phyloP scores from a whole-genome alignment of 1,140 invertebrate genomes.

The Parasteatoda tepidariorum region DNA sequence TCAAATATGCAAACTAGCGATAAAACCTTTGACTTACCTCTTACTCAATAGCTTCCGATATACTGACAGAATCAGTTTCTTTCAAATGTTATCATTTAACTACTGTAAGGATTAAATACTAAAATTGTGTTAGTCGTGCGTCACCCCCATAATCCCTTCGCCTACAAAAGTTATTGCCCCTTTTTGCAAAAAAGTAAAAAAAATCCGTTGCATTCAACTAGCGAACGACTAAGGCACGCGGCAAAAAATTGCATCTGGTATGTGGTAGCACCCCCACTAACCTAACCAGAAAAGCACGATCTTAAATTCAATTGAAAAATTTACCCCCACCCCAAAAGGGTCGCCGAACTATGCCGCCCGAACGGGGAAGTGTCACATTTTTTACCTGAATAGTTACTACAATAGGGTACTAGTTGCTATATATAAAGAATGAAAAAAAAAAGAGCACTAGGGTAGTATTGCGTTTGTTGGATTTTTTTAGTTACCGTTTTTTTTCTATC shows the following conservation, averaged over 20 bases:
- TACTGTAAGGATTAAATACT: slow-evolving; percentile 10
- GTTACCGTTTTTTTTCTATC: slow-evolving; percentile 3
- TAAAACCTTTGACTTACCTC: neutral
- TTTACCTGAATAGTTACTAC: slow-evolving; percentile 39
- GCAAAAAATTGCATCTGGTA: slow-evolving; percentile 50
- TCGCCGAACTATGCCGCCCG: slow-evolving; percentile 38
- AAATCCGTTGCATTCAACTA: slow-evolving; percentile 46
- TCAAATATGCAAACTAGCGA: neutral
- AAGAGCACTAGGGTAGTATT: slow-evolving; percentile 27
- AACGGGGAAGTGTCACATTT: slow-evolving; percentile 42
- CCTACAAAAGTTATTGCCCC: slow-evolving; percentile 58
- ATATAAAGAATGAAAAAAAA: slow-evolving; percentile 28
- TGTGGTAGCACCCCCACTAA: slow-evolving; percentile 15
- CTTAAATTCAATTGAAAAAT: neutral
- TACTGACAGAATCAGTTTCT: neutral
- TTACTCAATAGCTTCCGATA: neutral
- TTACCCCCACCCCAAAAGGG: slow-evolving; percentile 8
- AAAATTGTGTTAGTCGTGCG: slow-evolving; percentile 13
- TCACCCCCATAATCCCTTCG: neutral
- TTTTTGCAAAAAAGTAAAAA: slow-evolving; percentile 13
- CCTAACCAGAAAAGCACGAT: slow-evolving; percentile 41
- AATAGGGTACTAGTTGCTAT: slow-evolving; percentile 11
- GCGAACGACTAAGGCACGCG: slow-evolving; percentile 21
- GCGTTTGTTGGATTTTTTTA: slow-evolving; percentile 17
- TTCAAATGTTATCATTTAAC: slow-evolving; percentile 29